Percentiles rank a stretch among this genome's conserved stretches.
These are phyloP conservation scores for Semaprochilodus insignis DNA, from an alignment of 2,797 vertebrate genomes.

Conservation along the genomic window DNA sequence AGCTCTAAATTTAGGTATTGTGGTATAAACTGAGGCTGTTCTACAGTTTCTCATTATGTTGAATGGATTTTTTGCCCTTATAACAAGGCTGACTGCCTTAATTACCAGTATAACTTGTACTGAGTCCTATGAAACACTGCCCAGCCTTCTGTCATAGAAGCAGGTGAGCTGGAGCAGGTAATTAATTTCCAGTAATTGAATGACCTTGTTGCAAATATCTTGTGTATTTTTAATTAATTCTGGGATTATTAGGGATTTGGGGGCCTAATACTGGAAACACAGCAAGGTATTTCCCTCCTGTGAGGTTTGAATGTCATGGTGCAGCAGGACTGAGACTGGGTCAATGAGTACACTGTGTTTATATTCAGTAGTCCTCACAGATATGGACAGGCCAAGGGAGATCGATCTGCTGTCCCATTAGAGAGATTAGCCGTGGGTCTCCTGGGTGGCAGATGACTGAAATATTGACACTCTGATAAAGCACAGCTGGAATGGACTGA, in stretches of 20 bases:
- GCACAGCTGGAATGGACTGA: constrained; percentile 30
- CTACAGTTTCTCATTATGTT: no score
- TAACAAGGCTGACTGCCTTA: neutral
- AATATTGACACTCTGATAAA: constrained; percentile 52
- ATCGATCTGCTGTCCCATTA: constrained; percentile 56
- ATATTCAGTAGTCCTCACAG: constrained; percentile 44
- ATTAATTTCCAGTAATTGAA: neutral
- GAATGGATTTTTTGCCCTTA: neutral
- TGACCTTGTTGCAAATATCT: neutral
- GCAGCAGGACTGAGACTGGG: neutral
- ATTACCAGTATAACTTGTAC: neutral
- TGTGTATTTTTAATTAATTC: neutral
- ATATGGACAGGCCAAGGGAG: constrained; percentile 38
- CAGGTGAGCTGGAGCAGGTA: neutral
- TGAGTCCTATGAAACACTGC: neutral
- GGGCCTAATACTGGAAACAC: neutral
- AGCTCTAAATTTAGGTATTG: no score
- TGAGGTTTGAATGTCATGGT: constrained; percentile 26
- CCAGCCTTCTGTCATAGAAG: neutral
- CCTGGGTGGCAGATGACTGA: constrained; percentile 34
- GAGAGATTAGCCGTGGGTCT: constrained; percentile 40
- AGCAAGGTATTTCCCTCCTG: neutral
- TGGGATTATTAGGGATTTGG: constrained; percentile 6
- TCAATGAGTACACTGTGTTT: constrained; percentile 26
- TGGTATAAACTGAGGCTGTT: no score